Conservation (phyloP, 2,888 invertebrate genomes). For the Aelia acuminata region DNA sequence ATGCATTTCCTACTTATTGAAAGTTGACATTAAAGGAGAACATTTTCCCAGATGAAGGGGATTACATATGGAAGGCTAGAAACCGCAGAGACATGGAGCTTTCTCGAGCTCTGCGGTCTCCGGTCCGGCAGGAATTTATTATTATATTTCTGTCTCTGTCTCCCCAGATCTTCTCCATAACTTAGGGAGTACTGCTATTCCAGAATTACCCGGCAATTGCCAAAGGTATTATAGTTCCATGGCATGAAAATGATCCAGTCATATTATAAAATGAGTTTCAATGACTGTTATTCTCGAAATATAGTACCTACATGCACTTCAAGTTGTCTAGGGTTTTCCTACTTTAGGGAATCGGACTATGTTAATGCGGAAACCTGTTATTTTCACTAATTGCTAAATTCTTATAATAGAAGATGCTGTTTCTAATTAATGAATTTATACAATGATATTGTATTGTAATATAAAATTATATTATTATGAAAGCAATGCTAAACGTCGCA, state of each 20-base stretch:
- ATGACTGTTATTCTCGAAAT: too few species aligned
- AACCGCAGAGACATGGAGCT: slow-evolving; percentile 34
- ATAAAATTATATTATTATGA: too few species aligned
- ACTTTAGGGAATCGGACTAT: too few species aligned
- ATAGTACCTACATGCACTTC: too few species aligned
- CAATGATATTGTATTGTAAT: too few species aligned
- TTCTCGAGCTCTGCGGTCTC: slow-evolving; percentile 39
- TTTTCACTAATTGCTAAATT: too few species aligned
- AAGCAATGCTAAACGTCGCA: too few species aligned
- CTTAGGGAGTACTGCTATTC: slow-evolving; percentile 32
- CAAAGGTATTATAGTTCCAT: neutral
- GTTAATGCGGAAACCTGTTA: too few species aligned
- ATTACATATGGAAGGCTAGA: slow-evolving; percentile 9
- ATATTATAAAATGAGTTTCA: too few species aligned
- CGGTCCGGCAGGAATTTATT: slow-evolving; percentile 42
- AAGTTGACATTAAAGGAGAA: slow-evolving; percentile 43
- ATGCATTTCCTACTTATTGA: slow-evolving; percentile 50
- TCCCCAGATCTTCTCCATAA: slow-evolving; percentile 29
- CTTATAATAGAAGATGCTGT: too few species aligned
- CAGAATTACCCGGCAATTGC: neutral
- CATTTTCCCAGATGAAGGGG: slow-evolving; percentile 42
- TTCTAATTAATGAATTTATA: too few species aligned
- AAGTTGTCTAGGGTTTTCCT: too few species aligned
- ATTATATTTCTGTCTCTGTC: slow-evolving; percentile 38
- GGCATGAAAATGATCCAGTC: neutral